phyloP scores from a whole-genome alignment of 2,113 vertebrate species.

The Oryzias curvinotus region DNA sequence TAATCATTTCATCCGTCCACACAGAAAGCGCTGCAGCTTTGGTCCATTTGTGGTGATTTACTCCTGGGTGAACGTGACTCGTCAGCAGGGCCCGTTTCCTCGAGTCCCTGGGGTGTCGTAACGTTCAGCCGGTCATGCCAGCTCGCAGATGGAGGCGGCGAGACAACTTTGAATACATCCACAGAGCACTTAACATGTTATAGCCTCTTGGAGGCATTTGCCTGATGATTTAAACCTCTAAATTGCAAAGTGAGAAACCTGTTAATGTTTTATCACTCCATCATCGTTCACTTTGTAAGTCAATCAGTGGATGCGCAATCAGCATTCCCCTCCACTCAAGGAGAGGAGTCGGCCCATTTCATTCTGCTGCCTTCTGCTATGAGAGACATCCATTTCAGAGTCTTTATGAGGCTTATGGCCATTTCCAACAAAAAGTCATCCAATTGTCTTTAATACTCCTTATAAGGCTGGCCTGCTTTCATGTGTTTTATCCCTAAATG shows the following conservation, averaged over 20 bases:
- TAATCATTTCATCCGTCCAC: constrained; percentile 42
- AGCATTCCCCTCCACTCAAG: constrained; percentile 22
- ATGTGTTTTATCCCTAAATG: constrained; percentile 3
- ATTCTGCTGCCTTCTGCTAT: constrained; percentile 10
- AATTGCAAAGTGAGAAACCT: constrained; percentile 52
- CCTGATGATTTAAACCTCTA: constrained; percentile 40
- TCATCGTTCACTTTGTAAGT: constrained; percentile 47
- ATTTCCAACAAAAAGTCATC: constrained; percentile 36
- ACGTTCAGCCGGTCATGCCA: constrained; percentile 32
- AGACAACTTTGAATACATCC: constrained; percentile 35
- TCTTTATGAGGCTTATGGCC: constrained; percentile 28
- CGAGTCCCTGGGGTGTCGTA: constrained; percentile 28
- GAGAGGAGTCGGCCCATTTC: constrained; percentile 10
- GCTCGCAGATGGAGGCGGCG: not conserved
- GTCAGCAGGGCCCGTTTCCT: constrained; percentile 32
- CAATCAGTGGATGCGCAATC: constrained; percentile 46
- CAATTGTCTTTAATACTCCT: constrained; percentile 31
- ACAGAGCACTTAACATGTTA: constrained; percentile 50
- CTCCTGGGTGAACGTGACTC: constrained; percentile 33
- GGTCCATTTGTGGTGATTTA: constrained; percentile 44
- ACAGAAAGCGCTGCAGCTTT: constrained; percentile 13
- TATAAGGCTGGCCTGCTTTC: constrained; percentile 18
- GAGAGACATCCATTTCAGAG: constrained; percentile 37
- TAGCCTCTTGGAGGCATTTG: constrained; percentile 47
- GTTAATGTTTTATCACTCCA: constrained; percentile 35